Conservation (phyloP, 2,888 invertebrate genomes). For the Panzeria rudis region DNA sequence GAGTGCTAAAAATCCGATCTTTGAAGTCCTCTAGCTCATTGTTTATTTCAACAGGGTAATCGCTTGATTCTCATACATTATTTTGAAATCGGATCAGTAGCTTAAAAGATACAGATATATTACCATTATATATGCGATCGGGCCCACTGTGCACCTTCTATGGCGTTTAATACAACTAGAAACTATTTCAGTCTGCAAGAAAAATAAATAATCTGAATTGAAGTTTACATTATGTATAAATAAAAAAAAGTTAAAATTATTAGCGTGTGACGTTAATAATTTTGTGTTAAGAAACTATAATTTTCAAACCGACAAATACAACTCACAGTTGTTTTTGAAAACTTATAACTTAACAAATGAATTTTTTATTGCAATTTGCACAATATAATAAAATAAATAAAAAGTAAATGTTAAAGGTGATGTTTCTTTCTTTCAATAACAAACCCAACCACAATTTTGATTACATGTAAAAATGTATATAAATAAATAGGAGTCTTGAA, state of each 20-base stretch:
- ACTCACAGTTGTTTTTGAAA: neutral
- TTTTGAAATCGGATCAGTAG: too few relatives aligned
- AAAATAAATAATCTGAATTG: neutral
- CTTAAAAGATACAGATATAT: too few relatives aligned
- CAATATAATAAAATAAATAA: neutral
- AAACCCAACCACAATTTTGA: neutral
- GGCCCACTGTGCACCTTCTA: too few relatives aligned
- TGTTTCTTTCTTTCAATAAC: neutral
- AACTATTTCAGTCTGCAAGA: neutral
- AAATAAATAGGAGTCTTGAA: neutral
- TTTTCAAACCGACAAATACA: neutral
- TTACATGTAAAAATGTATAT: neutral
- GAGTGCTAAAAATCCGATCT: too few relatives aligned
- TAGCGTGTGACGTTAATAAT: slow-evolving; percentile 5
- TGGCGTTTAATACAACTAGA: too few relatives aligned
- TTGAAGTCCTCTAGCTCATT: too few relatives aligned
- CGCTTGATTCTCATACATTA: too few relatives aligned
- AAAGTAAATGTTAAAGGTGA: slow-evolving; percentile 16
- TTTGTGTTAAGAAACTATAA: neutral
- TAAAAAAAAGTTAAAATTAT: neutral
- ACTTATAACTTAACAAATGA: neutral
- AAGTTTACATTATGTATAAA: neutral
- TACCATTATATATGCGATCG: too few relatives aligned
- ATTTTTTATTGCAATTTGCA: neutral
- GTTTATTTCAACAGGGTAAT: too few relatives aligned